These are phyloP conservation scores for Pipistrellus kuhlii DNA, from an alignment of 2,797 vertebrate species.

Conservation along the genomic window DNA sequence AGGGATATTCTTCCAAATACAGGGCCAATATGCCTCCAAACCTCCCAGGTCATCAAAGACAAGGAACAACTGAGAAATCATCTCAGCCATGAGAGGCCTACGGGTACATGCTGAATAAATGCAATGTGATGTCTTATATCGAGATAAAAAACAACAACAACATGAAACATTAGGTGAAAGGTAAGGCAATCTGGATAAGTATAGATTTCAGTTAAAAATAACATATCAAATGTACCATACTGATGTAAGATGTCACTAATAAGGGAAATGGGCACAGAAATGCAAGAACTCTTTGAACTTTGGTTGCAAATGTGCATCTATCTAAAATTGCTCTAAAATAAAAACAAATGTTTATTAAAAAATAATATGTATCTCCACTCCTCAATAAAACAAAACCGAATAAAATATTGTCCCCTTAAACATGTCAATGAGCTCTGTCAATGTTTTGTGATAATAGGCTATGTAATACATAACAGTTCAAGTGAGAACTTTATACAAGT, in stretches of 20 bases:
- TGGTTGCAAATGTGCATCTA: background rate
- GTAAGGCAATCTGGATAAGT: background rate
- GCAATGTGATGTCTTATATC: background rate
- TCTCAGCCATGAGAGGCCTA: background rate
- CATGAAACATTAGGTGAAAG: background rate
- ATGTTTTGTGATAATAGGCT: background rate
- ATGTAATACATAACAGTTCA: background rate
- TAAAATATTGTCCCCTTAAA: constrained; percentile 5
- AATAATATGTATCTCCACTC: background rate
- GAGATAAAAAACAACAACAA: background rate
- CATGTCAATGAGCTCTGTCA: background rate
- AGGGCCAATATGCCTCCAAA: background rate
- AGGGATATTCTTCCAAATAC: background rate
- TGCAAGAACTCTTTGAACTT: background rate
- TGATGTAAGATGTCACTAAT: background rate
- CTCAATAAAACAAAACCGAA: background rate
- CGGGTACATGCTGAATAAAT: background rate
- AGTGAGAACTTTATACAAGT: background rate
- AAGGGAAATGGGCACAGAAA: background rate
- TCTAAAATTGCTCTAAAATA: background rate
- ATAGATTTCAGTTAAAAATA: background rate
- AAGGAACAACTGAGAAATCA: background rate
- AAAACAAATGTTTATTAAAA: background rate
- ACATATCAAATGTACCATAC: no score
- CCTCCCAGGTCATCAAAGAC: background rate